A percentile compares a stretch with the other conserved stretches of the same genome.
These are phyloP conservation scores for Ametastegia equiseti DNA, from an alignment of 2,888 invertebrate species.

Conservation along the genomic window DNA sequence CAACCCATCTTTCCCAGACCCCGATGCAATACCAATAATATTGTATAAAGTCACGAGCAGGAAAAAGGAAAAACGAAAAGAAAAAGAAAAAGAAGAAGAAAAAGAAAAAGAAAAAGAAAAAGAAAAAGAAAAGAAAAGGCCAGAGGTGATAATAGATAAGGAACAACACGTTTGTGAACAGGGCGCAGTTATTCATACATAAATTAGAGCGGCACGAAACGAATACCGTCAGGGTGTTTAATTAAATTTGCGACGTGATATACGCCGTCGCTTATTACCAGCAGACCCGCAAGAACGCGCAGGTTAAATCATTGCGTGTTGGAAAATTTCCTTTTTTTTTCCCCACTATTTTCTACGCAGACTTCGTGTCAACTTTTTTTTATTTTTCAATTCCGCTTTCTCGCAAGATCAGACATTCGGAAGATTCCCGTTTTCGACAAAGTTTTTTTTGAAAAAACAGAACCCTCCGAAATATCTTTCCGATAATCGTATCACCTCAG, in stretches of 20 bases:
- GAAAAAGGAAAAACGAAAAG: too few relatives aligned
- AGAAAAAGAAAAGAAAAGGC: background rate
- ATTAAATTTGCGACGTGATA: slow-evolving; percentile 73
- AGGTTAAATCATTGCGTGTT: slow-evolving; percentile 23
- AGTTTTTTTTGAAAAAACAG: too few relatives aligned
- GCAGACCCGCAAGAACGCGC: slow-evolving; percentile 50
- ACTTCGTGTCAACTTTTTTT: too few relatives aligned
- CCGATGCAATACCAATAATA: too few relatives aligned
- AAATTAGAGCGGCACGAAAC: slow-evolving; percentile 68
- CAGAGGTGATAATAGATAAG: background rate
- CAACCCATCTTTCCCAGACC: too few relatives aligned
- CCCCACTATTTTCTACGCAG: background rate
- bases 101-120: background rate
- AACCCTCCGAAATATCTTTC: too few relatives aligned
- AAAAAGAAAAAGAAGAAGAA: background rate
- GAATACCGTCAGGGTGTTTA: slow-evolving; percentile 70
- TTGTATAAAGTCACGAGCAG: too few relatives aligned
- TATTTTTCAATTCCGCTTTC: too few relatives aligned
- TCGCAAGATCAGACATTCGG: too few relatives aligned
- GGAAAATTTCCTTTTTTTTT: background rate
- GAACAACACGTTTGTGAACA: slow-evolving; percentile 56
- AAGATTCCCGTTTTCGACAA: too few relatives aligned
- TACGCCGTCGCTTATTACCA: slow-evolving; percentile 68
- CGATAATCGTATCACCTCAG: too few relatives aligned
- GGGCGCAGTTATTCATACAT: slow-evolving; percentile 69